phyloP scores from a whole-genome alignment of 2,888 invertebrate species.

The Galerucella calmariensis region DNA sequence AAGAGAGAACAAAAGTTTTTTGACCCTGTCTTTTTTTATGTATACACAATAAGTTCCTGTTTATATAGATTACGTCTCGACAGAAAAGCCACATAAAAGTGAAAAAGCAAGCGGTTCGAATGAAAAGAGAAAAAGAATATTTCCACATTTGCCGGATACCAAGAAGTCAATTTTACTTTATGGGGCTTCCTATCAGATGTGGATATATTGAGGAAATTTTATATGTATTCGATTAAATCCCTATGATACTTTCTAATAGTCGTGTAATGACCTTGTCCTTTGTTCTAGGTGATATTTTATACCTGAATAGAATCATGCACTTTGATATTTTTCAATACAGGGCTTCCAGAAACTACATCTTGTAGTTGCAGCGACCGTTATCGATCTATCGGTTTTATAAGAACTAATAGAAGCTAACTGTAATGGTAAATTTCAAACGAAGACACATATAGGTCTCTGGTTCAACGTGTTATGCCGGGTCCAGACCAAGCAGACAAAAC shows the following conservation, averaged over 20 bases:
- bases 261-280: background rate
- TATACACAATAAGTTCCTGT: conserved; percentile 36
- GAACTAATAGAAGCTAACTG: too few species aligned
- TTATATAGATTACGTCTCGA: conserved; percentile 40
- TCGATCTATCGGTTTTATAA: too few species aligned
- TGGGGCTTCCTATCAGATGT: conserved; percentile 5
- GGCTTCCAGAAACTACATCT: too few species aligned
- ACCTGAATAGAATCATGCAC: too few species aligned
- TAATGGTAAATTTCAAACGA: too few species aligned
- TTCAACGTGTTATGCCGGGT: too few species aligned
- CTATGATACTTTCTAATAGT: background rate
- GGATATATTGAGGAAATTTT: background rate
- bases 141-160: conserved; percentile 3
- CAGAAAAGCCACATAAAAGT: conserved; percentile 32
- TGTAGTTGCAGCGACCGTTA: too few species aligned
- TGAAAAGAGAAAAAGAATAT: conserved; percentile 10
- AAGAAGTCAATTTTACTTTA: conserved; percentile 12
- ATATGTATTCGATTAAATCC: background rate
- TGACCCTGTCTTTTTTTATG: conserved; percentile 36
- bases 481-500: too few species aligned
- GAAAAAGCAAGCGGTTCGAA: conserved; percentile 3
- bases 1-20: conserved; percentile 30
- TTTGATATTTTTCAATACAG: too few species aligned
- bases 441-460: too few species aligned
- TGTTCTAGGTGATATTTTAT: too few species aligned